Conservation (phyloP, 92 coral and sea anemone species). For the Porites divaricata region DNA sequence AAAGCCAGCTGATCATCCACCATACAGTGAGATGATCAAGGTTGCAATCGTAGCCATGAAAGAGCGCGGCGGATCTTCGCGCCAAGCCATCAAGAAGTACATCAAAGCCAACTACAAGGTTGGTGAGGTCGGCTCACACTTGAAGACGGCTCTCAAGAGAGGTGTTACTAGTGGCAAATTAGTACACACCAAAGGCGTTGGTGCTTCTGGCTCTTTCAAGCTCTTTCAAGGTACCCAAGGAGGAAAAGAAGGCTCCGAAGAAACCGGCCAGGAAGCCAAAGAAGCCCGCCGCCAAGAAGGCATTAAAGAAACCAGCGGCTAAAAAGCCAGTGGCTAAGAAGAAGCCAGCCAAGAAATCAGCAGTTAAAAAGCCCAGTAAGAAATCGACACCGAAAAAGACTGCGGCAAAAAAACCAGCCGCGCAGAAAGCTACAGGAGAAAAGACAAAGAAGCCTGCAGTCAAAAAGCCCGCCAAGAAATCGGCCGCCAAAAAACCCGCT, state of each 20-base stretch:
- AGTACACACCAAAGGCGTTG: no score
- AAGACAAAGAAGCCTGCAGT: not conserved
- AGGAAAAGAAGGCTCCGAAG: not conserved
- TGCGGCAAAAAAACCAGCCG: slow-evolving; percentile 1
- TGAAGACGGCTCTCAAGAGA: no score
- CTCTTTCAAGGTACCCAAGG: not conserved
- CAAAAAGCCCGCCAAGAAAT: not conserved
- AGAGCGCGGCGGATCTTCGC: no score
- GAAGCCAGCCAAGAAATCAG: not conserved
- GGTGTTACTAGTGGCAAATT: no score
- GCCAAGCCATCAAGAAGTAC: no score
- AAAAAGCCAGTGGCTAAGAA: not conserved
- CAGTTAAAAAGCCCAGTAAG: not conserved
- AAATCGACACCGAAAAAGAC: not conserved
- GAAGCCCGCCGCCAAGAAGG: no score
- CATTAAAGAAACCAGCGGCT: not conserved
- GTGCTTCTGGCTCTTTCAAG: not conserved
- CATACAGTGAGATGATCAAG: not conserved
- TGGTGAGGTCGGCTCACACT: no score
- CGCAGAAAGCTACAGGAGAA: not conserved
- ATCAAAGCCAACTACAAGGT: no score
- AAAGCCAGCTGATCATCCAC: not conserved
- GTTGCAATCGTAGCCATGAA: not conserved
- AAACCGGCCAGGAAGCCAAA: not conserved
- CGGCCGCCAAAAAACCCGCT: not conserved